Evolutionary conservation across 2,797 vertebrate genomes (phyloP), one percentile per base, ranked within the genome.

Genomic region (Sternarchorhynchus goeldii): DNA sequence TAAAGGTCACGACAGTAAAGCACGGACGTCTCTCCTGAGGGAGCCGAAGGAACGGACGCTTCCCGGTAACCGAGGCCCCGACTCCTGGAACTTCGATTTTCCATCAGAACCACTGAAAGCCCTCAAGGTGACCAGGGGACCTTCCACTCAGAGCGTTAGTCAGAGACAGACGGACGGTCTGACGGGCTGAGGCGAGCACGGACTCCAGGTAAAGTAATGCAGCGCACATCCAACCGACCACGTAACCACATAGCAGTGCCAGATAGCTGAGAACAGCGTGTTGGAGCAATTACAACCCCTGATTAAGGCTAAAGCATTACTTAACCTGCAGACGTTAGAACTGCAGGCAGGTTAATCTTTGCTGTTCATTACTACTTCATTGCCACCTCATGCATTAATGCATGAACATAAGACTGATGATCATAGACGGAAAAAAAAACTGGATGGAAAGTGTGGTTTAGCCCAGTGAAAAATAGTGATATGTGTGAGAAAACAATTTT

Each of bases 41-140:
- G 73, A 57, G 36, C 77, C 64, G 5, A 77, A 73, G 65, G 50
- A 74, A 14, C 39, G 14, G 50, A 10, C 39, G 16, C 75, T 80
- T 83, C 76, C 84, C 74, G 67, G 73, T 85, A 86, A 86, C 84
- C 79, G 81, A 84, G 82, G 78, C 84, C 82, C 82, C 45, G 73
- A 16, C 36, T 73, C 82, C 83, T 50, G 65, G 34, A 77, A 81
- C 88, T 86, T 75, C 69, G 82, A 82, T 75, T 73, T 75, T 75
- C 65, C 56, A 68, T 77, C 41, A 29, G 53, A 58, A 32, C 58
- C 29, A 57, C 34, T 25, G 25, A 25, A 59, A 72, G 78, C 68
- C 74, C 81, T 86, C 87, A 88, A 88, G 86, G 89, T 89, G 67
- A 69, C 67, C 21, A 32, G 25, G 6, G 67, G 8, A 55, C 67